phyloP scores from a whole-genome alignment of 2,797 vertebrate genomes.

The Bufotes viridis region DNA sequence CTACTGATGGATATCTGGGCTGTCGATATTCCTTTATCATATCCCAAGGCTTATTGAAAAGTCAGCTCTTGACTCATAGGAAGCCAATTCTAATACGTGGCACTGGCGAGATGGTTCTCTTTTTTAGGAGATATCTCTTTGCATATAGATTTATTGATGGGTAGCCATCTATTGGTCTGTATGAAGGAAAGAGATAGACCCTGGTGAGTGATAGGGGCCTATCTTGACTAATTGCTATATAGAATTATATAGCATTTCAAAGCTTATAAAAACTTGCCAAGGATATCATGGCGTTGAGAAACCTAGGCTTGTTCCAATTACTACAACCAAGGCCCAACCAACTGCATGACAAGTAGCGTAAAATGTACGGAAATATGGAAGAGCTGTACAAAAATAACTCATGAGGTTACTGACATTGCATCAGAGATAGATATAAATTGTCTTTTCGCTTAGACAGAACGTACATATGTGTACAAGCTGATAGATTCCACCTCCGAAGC shows the following conservation, averaged over 20 bases:
- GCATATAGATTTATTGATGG: no score
- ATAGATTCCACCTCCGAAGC: conserved; percentile 30
- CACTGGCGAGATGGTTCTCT: no score
- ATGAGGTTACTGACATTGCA: neutral
- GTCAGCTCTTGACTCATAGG: no score
- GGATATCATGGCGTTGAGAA: neutral
- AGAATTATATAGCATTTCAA: neutral
- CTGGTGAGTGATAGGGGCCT: neutral
- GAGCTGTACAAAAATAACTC: neutral
- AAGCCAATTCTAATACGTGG: no score
- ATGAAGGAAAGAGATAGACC: no score
- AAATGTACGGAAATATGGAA: neutral
- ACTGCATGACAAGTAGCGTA: neutral
- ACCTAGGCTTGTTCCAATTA: neutral
- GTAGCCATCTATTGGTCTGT: no score
- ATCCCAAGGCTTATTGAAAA: no score
- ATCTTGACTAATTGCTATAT: neutral
- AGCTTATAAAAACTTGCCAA: neutral
- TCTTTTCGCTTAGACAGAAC: conserved; percentile 15
- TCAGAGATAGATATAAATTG: neutral
- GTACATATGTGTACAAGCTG: conserved; percentile 5
- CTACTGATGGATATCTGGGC: no score
- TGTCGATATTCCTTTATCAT: no score
- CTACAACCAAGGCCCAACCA: no score
- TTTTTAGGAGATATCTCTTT: no score